Evolutionary conservation across 2,888 invertebrate species (phyloP).

Genomic region (Ypsolopha sequella): DNA sequence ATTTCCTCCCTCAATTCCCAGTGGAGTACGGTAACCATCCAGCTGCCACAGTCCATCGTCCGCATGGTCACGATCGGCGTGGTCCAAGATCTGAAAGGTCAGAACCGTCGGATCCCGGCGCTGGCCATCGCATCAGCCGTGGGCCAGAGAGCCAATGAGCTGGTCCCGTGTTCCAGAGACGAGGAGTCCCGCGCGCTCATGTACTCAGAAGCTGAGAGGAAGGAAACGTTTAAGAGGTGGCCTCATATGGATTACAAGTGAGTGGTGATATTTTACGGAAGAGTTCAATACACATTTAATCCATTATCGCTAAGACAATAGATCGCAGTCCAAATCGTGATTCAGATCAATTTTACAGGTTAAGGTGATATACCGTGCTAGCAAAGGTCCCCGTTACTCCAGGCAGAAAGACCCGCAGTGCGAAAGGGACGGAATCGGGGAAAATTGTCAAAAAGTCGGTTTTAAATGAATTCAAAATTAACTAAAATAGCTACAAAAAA

Average conservation of each 20-base stretch:
- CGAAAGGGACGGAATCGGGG: too few species aligned
- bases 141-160: slow-evolving; percentile 85
- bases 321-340: too few species aligned
- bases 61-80: slow-evolving; percentile 84
- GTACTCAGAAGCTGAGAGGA: slow-evolving; percentile 93
- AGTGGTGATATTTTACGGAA: slow-evolving; percentile 21
- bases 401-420: too few species aligned
- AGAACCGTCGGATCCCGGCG: slow-evolving; percentile 87
- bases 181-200: slow-evolving; percentile 72
- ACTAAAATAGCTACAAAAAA: too few species aligned
- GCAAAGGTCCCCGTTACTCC: too few species aligned
- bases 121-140: slow-evolving; percentile 91
- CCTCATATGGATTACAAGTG: slow-evolving; percentile 98
- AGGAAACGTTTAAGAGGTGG: slow-evolving; percentile 94
- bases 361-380: too few species aligned
- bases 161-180: slow-evolving; percentile 72
- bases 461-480: too few species aligned
- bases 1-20: slow-evolving; percentile 41
- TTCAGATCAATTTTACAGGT: too few species aligned
- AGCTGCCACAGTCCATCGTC: slow-evolving; percentile 82
- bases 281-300: too few species aligned
- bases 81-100: slow-evolving; percentile 84
- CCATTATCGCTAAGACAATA: too few species aligned
- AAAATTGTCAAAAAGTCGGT: too few species aligned
- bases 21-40: slow-evolving; percentile 93